Evolutionary conservation across 2,113 vertebrate genomes (phyloP), one percentile per base, ranked within the genome.

Genomic region (Peromyscus californicus): DNA sequence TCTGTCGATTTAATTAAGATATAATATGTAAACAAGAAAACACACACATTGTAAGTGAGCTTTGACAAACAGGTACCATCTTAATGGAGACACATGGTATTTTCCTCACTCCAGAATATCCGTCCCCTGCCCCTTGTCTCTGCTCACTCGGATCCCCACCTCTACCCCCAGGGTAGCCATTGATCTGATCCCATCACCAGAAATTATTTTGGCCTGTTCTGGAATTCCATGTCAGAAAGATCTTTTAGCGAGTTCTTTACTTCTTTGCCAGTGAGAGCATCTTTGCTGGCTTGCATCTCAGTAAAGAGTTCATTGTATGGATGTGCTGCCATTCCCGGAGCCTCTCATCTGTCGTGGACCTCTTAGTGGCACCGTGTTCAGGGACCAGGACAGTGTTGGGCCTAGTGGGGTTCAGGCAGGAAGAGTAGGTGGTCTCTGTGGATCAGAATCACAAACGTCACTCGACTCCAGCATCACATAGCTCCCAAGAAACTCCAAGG

Each of bases 1-100:
- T 92, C 95, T 93, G 90, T 78, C 86, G 54, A 11, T 82, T 95
- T 96, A 91, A 94, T 97, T 95, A 89, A 95, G 93, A 83, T 59
- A 39, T 89, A 94, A 96, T 94, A 95, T 79, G 78, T 93, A 96
- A 82, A 91, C 57, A 95, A 74, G 89, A 95, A 92, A 97, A 89
- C 85, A 89, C 72, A 89, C 57, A 42, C 67, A 31, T 80, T 75
- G 75, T 85, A 45, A 95, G 21, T 67, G 75, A 95, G 75, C 57
- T 79, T 78, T 85, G 84, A 95, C 80, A 91, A 93, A 79, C 72
- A 33, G 79, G 67, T 57, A 31, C 65, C 36, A 36, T 79, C 72
- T 80, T 24, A 45, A 36, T 33, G 5, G 8, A 92, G 39, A 90
- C 24, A 26, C 0, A 36, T 1, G 42, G 54, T 45, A 61, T 83